Evolutionary conservation across 2,797 vertebrate genomes (phyloP).

Genomic region (Danio kyathit): DNA sequence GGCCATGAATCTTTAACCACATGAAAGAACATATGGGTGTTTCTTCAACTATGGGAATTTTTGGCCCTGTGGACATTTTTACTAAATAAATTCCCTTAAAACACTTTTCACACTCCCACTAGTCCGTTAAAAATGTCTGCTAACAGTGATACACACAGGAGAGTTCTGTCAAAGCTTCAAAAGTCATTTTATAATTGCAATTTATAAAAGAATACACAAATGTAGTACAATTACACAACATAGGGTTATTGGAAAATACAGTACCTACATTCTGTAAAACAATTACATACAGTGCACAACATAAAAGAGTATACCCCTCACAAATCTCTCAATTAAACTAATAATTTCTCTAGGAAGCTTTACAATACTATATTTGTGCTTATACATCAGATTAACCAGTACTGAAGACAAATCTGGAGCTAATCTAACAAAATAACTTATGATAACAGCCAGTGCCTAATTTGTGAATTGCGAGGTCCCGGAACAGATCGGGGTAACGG

Average conservation of each 20-base stretch:
- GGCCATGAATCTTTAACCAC: slow-evolving; percentile 17
- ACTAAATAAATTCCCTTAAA: slow-evolving; percentile 1
- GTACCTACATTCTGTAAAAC: background rate
- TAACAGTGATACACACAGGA: background rate
- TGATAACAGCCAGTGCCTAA: too few species aligned
- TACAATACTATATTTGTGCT: too few species aligned
- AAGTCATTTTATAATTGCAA: background rate
- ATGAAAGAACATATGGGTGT: slow-evolving; percentile 29
- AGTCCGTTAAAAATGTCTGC: background rate
- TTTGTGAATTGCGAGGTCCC: too few species aligned
- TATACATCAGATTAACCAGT: too few species aligned
- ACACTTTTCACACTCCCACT: background rate
- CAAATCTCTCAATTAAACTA: too few species aligned
- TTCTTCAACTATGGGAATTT: slow-evolving; percentile 11
- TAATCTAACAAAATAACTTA: too few species aligned
- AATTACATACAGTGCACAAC: too few species aligned
- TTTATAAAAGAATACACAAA: too few species aligned
- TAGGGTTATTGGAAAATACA: background rate
- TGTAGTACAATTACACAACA: background rate
- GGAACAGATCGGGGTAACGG: too few species aligned
- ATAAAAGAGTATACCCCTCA: too few species aligned
- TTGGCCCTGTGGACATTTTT: background rate
- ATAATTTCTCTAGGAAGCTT: too few species aligned
- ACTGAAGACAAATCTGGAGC: too few species aligned
- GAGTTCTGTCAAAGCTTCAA: background rate